These are phyloP conservation scores for Lucilia sericata DNA, from an alignment of 1,140 invertebrate genomes.

Conservation along the genomic window DNA sequence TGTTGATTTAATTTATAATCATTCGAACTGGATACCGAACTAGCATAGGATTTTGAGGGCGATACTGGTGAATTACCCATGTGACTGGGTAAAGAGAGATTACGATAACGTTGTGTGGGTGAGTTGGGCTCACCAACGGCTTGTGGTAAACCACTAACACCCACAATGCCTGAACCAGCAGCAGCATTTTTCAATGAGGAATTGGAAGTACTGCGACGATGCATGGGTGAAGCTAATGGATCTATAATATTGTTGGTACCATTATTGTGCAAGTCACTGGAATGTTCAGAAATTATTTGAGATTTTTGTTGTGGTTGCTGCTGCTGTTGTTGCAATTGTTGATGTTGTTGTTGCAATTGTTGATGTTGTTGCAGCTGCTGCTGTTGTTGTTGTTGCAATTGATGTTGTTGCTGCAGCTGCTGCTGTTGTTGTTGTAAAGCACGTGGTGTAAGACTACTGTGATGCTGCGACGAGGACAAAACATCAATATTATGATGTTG, in stretches of 20 bases:
- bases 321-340: conserved; percentile 22
- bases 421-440: conserved; percentile 46
- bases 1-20: conserved; percentile 56
- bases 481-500: conserved; percentile 53
- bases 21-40: conserved; percentile 48
- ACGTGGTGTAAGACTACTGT: conserved; percentile 51
- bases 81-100: conserved; percentile 57
- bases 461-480: conserved; percentile 48
- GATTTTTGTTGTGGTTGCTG: conserved; percentile 30
- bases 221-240: conserved; percentile 56
- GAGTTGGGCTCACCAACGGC: conserved; percentile 44
- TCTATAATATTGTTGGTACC: neutral
- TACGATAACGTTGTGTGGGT: conserved; percentile 52
- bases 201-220: conserved; percentile 52
- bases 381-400: neutral
- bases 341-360: too few species aligned
- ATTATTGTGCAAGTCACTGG: neutral
- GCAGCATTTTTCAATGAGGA: conserved; percentile 47
- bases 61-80: conserved; percentile 49
- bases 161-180: conserved; percentile 46
- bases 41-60: conserved; percentile 50
- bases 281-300: conserved; percentile 45
- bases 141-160: conserved; percentile 22
- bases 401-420: neutral
- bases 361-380: neutral